Evolutionary conservation across 2,113 vertebrate genomes (phyloP).

Genomic region (Buteo buteo): DNA sequence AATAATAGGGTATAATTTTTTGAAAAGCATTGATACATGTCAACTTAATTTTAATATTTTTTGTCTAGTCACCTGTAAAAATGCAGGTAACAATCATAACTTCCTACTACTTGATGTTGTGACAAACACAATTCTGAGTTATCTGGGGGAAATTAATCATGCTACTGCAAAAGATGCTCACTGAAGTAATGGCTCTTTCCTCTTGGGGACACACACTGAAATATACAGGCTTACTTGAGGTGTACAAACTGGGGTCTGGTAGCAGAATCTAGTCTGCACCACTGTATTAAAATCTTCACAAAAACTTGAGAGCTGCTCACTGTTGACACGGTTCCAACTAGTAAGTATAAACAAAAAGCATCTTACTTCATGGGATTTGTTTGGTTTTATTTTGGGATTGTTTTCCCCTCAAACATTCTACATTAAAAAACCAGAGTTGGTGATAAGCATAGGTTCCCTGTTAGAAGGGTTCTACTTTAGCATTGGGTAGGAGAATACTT

Average conservation of each 20-base stretch:
- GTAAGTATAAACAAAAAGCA: not conserved
- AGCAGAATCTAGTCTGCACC: not conserved
- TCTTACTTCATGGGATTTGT: not conserved
- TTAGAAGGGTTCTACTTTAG: not conserved
- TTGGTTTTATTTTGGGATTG: not conserved
- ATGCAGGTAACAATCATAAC: not conserved
- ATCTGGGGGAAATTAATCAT: not conserved
- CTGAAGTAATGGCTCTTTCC: not conserved
- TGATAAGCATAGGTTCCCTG: not conserved
- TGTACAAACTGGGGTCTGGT: not conserved
- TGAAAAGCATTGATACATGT: not conserved
- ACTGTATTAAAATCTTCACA: not conserved
- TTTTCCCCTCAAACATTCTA: not conserved
- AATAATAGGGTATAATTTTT: not conserved
- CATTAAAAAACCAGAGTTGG: not conserved
- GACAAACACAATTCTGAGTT: not conserved
- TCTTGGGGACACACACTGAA: not conserved
- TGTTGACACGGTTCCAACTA: not conserved
- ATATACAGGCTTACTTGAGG: not conserved
- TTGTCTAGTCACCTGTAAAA: not conserved
- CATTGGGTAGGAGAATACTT: not conserved
- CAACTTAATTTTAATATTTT: not conserved
- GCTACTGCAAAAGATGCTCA: not conserved
- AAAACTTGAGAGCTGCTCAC: not conserved
- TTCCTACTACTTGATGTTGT: not conserved